These are phyloP conservation scores for Shargacucullia verbasci DNA, from an alignment of 2,888 invertebrate species.

Conservation along the genomic window DNA sequence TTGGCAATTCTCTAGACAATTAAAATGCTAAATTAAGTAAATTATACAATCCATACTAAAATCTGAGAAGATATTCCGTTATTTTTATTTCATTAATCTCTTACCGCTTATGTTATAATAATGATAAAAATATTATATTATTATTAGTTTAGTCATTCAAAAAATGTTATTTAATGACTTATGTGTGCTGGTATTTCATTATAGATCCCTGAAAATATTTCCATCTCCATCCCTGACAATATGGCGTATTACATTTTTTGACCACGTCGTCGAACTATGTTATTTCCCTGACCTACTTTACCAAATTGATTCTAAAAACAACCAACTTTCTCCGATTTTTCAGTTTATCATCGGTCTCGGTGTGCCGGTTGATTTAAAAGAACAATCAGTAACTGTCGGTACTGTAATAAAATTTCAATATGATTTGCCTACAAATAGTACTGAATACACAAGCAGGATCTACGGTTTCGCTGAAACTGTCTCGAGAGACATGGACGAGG, in stretches of 20 bases:
- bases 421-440: slow-evolving; percentile 90
- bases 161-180: too few relatives aligned
- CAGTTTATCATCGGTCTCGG: slow-evolving; percentile 92
- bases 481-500: slow-evolving; percentile 79
- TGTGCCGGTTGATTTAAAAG: slow-evolving; percentile 90
- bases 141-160: too few relatives aligned
- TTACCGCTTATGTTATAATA: too few relatives aligned
- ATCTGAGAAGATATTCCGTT: too few relatives aligned
- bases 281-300: slow-evolving; percentile 27
- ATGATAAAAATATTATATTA: too few relatives aligned
- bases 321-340: slow-evolving; percentile 57
- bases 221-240: too few relatives aligned
- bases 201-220: too few relatives aligned
- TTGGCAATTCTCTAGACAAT: too few relatives aligned
- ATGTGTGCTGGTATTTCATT: too few relatives aligned
- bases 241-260: neutral
- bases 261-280: neutral
- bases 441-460: slow-evolving; percentile 87
- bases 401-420: slow-evolving; percentile 92
- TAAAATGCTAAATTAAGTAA: too few relatives aligned
- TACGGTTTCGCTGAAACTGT: slow-evolving; percentile 82
- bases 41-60: too few relatives aligned
- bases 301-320: slow-evolving; percentile 29
- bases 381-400: slow-evolving; percentile 90
- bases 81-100: too few relatives aligned